A percentile compares a stretch with the other conserved stretches of the same genome.
These are phyloP conservation scores for Philaethria dido DNA, from an alignment of 2,888 invertebrate species.

Conservation along the genomic window DNA sequence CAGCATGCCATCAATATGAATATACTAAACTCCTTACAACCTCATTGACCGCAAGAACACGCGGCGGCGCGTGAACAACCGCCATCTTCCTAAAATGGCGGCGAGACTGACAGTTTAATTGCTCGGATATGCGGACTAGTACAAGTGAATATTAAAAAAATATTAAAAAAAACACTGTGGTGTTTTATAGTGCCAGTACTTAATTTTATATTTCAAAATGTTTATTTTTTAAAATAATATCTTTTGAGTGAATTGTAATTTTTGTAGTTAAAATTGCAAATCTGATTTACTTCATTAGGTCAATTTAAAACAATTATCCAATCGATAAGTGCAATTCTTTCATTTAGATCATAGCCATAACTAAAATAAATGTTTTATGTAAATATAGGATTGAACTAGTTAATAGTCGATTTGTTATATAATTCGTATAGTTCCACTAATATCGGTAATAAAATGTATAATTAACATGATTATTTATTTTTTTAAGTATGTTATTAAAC, in stretches of 20 bases:
- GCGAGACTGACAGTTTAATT: conserved; percentile 38
- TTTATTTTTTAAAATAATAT: conserved; percentile 10
- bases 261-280: conserved; percentile 15
- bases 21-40: conserved; percentile 82
- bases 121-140: conserved; percentile 32
- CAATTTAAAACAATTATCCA: conserved; percentile 26
- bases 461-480: conserved; percentile 40
- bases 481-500: conserved; percentile 40
- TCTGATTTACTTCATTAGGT: conserved; percentile 26
- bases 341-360: conserved; percentile 39
- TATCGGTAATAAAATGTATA: conserved; percentile 37
- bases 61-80: conserved; percentile 66
- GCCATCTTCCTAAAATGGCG: conserved; percentile 58
- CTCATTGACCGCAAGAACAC: conserved; percentile 81
- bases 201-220: conserved; percentile 35
- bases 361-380: conserved; percentile 33
- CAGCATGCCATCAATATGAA: conserved; percentile 83
- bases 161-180: conserved; percentile 38
- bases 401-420: conserved; percentile 40
- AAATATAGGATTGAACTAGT: conserved; percentile 38
- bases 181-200: conserved; percentile 45
- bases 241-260: neutral
- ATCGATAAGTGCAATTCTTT: conserved; percentile 42
- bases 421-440: conserved; percentile 35
- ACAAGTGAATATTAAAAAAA: conserved; percentile 31